Percentiles rank a stretch among this genome's conserved stretches.
Conservation (phyloP, 2,113 vertebrate species). For the Scomber colias region DNA sequence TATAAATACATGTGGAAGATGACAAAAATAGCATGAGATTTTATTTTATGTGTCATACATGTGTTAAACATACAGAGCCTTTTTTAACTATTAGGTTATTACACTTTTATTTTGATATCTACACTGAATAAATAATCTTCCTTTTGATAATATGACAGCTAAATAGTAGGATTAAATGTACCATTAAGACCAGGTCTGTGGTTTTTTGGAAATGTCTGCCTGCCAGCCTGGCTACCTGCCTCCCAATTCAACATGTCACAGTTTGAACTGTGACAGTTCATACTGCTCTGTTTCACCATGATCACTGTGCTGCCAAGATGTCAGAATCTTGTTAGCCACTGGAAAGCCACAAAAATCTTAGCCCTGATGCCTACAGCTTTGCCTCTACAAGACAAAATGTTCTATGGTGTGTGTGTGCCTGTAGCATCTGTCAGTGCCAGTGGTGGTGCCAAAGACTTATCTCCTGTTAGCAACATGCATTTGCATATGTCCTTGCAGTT, state of each 20-base stretch:
- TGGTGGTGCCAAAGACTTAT: constrained; percentile 71
- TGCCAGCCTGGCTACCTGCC: constrained; percentile 46
- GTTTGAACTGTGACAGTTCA: constrained; percentile 71
- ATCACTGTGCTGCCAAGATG: constrained; percentile 70
- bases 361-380: constrained; percentile 60
- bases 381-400: constrained; percentile 69
- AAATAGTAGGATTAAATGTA: constrained; percentile 54
- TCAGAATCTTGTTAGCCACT: constrained; percentile 71
- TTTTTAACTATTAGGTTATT: constrained; percentile 33
- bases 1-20: constrained; percentile 16
- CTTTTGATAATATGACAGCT: constrained; percentile 56
- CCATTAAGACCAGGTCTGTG: constrained; percentile 64
- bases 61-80: constrained; percentile 28
- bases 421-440: constrained; percentile 68
- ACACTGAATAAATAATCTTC: constrained; percentile 42
- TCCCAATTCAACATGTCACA: constrained; percentile 48
- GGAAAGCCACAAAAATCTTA: constrained; percentile 73
- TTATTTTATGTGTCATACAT: constrained; percentile 13
- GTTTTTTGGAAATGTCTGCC: constrained; percentile 42
- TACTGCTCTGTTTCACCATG: constrained; percentile 59
- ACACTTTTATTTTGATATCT: constrained; percentile 33
- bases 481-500: constrained; percentile 79
- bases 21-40: constrained; percentile 35
- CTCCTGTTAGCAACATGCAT: constrained; percentile 68
- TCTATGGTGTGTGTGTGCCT: constrained; percentile 67